phyloP scores from a whole-genome alignment of 2,113 vertebrate species.

The Clupea harengus region DNA sequence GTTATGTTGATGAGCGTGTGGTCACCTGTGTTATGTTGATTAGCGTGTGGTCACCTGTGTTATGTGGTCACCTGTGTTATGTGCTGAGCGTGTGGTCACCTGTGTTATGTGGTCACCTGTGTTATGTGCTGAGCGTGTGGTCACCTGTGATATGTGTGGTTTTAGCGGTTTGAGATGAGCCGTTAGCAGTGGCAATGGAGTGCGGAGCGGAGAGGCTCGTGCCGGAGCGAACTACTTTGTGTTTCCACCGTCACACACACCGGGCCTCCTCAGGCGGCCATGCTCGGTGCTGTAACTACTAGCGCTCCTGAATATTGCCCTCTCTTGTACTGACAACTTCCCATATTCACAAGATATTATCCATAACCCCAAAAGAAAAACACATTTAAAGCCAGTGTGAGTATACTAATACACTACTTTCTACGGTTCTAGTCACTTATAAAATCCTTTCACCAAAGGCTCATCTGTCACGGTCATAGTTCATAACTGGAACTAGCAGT shows the following conservation, averaged over 20 bases:
- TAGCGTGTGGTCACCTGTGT: conserved; percentile 29
- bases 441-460: too few relatives aligned
- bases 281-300: neutral
- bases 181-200: neutral
- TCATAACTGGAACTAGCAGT: too few relatives aligned
- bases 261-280: neutral
- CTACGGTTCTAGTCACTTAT: too few relatives aligned
- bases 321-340: neutral
- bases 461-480: too few relatives aligned
- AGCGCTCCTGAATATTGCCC: neutral
- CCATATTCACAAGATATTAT: neutral
- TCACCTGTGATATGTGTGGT: conserved; percentile 40
- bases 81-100: conserved; percentile 28
- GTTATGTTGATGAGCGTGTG: conserved; percentile 30
- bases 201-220: neutral
- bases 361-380: neutral
- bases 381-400: neutral
- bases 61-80: too few relatives aligned
- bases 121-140: conserved; percentile 31
- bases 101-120: too few relatives aligned
- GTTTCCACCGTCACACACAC: neutral
- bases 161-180: conserved; percentile 27
- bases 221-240: conserved; percentile 20
- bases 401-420: too few relatives aligned
- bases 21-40: too few relatives aligned